Evolutionary conservation across 2,797 vertebrate genomes (phyloP).

Genomic region (Epinephelus awoara): DNA sequence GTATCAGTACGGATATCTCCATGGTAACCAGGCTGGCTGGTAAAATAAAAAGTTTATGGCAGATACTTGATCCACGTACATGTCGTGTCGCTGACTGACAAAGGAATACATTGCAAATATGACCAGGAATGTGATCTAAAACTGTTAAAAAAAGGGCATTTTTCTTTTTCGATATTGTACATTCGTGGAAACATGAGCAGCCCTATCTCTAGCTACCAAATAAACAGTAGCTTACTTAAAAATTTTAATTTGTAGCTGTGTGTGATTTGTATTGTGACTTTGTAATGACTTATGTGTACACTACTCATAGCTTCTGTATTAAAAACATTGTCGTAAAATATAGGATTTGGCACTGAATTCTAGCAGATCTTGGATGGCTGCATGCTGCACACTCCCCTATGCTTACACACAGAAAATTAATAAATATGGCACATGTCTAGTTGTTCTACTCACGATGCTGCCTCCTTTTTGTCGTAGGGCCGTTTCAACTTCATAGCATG

Average conservation of each 20-base stretch:
- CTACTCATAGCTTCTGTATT: background rate
- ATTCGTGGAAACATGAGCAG: no score
- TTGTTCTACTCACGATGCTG: slow-evolving; percentile 14
- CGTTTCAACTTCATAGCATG: slow-evolving; percentile 23
- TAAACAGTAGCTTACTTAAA: slow-evolving; percentile 7
- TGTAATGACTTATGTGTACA: slow-evolving; percentile 3
- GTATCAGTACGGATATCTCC: no score
- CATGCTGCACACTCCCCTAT: slow-evolving; percentile 7
- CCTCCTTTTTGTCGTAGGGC: slow-evolving; percentile 6
- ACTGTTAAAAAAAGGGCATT: no score
- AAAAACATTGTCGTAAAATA: background rate
- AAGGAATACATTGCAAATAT: no score
- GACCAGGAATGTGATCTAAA: no score
- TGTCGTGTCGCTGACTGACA: no score
- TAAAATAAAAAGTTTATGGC: no score
- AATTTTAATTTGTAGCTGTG: background rate
- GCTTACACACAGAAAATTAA: slow-evolving; percentile 13
- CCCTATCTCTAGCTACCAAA: background rate
- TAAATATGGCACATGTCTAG: slow-evolving; percentile 11
- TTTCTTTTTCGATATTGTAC: no score
- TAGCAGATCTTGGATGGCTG: slow-evolving; percentile 4
- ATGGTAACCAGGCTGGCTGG: no score
- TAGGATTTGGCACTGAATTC: slow-evolving; percentile 5
- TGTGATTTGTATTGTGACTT: slow-evolving; percentile 7
- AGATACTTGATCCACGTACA: no score